Evolutionary conservation across 2,113 vertebrate species (phyloP), one percentile per base, ranked within the genome.

Genomic region (Brachypodius melanocephalos): DNA sequence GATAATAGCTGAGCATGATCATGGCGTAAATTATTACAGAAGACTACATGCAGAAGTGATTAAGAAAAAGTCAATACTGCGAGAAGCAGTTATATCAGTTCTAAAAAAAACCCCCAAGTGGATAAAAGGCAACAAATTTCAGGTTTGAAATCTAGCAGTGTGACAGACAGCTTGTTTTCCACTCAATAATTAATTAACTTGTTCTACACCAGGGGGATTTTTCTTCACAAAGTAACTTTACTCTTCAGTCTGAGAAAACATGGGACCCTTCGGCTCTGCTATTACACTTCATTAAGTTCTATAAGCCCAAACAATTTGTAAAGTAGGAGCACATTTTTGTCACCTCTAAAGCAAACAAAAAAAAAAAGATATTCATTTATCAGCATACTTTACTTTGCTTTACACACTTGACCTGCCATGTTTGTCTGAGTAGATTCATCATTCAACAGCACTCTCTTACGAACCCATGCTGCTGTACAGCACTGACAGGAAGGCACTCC

Each of bases 1-100:
- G 76, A 80, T 75, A 91, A 68, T 75, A 94, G 87, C 62, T 61
- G 69, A 84, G 22, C 49, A 62, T 24, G 11, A 91, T 74, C 69
- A 43, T 12, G 42, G 67, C 1, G 12, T 89, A 90, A 94, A 93
- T 94, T 90, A 91, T 91, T 95, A 94, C 75, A 74, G 65, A 93
- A 91, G 21, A 51, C 63, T 65, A 66, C 79, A 83, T 62, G 36
- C 32, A 95, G 65, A 94, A 86, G 67, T 61, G 81, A 85, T 93
- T 54, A 81, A 86, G 79, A 94, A 95, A 45, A 63, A 45, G 77
- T 93, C 76, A 79, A 85, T 89, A 89, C 38, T 28, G 49, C 52
- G 51, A 54, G 78, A 84, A 68, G 36, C 42, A 86, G 28, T 57
- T 54, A 25, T 10, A 88, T 29, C 22, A 55, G 63, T 55, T 40